Evolutionary conservation across 2,888 invertebrate species (phyloP).

Genomic region (Pelosia muscerda): DNA sequence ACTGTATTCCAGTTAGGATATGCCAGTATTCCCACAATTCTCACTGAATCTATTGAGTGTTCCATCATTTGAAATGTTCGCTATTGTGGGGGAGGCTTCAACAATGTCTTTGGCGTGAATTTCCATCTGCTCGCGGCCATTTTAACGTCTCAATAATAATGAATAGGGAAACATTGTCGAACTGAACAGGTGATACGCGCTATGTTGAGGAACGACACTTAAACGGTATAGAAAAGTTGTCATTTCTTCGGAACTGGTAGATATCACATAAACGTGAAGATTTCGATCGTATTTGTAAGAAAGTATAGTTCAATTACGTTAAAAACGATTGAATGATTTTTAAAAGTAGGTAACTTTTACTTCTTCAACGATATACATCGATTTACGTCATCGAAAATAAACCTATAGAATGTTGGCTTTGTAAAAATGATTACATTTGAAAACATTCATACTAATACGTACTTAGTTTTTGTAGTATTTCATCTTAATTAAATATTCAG

Average conservation of each 20-base stretch:
- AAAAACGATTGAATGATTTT: no score
- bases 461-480: background rate
- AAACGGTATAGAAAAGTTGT: constrained; percentile 15
- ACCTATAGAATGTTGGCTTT: background rate
- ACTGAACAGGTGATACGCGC: constrained; percentile 50
- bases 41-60: constrained; percentile 29
- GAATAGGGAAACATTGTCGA: constrained; percentile 60
- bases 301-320: background rate
- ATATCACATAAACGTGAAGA: background rate
- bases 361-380: background rate
- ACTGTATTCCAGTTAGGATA: constrained; percentile 17
- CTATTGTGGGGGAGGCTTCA: constrained; percentile 40
- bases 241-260: background rate
- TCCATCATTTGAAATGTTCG: constrained; percentile 36
- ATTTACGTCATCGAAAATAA: background rate
- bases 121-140: constrained; percentile 53
- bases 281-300: background rate
- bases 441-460: background rate
- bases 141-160: constrained; percentile 56
- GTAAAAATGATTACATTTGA: no score
- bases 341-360: background rate
- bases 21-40: constrained; percentile 8
- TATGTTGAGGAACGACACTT: constrained; percentile 21
- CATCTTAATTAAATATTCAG: background rate
- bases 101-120: constrained; percentile 59